Evolutionary conservation across 2,113 vertebrate genomes (phyloP), one percentile per base, ranked within the genome.

Genomic region (Electrona antarctica): DNA sequence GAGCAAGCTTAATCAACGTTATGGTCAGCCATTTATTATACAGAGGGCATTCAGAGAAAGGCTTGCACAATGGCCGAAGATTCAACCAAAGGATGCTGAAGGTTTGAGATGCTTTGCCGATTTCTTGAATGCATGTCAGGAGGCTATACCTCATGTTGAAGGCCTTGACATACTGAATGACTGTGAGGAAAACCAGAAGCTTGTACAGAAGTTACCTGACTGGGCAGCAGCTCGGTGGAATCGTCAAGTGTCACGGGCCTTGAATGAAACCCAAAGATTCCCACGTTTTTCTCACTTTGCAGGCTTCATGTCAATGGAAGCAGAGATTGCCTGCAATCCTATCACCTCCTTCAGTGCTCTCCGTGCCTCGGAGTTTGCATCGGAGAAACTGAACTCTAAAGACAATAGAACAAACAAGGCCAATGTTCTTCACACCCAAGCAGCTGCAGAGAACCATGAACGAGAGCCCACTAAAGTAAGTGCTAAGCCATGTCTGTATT

Each of bases 1-100:
- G 73, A 33, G 10, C 7, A 70, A 60, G 14, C 10, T 74, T 8
- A 70, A 83, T 9, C 58, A 64, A 7, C 12, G 69, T 2, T 71
- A 60, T 29, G 69, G 76, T 3, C 65, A 69, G 70, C 14, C 70
- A 28, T 73, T 74, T 21, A 8, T 54, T 14, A 56, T 69, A 3
- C 79, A 81, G 15, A 77, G 29, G 8, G 79, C 74, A 0, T 73
- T 81, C 7, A 59, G 70, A 57, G 59, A 71, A 10, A 81, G 54
- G 12, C 48, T 77, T 0, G 56, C 49, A 9, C 73, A 29, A 2
- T 76, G 69, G 74, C 51, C 60, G 50, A 78, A 72, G 29, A 33
- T 78, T 12, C 51, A 63, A 5, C 3, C 41, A 1, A 64, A 29
- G 41, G 70, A 64, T 12, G 60, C 60, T 14, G 55, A 49, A 59